Evolutionary conservation across 2,888 invertebrate species (phyloP).

Genomic region (Leptogaster cylindrica): DNA sequence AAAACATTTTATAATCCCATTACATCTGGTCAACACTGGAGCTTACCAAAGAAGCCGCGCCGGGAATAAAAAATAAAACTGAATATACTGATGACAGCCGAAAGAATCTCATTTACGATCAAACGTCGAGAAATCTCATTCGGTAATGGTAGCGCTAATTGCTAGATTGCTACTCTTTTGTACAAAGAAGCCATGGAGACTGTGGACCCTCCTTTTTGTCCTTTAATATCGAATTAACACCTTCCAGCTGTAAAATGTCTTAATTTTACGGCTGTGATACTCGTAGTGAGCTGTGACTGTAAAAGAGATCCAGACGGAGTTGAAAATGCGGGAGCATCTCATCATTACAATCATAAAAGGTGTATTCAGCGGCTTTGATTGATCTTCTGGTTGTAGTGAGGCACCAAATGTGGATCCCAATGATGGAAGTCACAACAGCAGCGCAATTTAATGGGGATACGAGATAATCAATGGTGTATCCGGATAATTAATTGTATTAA

Average conservation of each 20-base stretch:
- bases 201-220: constrained; percentile 21
- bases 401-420: not conserved
- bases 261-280: constrained; percentile 43
- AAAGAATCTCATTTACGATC: constrained; percentile 19
- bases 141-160: constrained; percentile 36
- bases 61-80: not conserved
- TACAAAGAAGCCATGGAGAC: not conserved
- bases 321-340: constrained; percentile 31
- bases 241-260: constrained; percentile 42
- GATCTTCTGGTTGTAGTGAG: not conserved
- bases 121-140: constrained; percentile 26
- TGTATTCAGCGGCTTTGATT: constrained; percentile 21
- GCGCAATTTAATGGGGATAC: constrained; percentile 5
- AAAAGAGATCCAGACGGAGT: constrained; percentile 6
- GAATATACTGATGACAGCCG: not conserved
- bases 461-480: constrained; percentile 15
- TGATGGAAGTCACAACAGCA: constrained; percentile 5
- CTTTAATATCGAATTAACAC: constrained; percentile 43
- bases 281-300: constrained; percentile 28
- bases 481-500: constrained; percentile 13
- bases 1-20: constrained; percentile 16
- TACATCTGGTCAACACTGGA: constrained; percentile 22
- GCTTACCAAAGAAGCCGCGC: not conserved
- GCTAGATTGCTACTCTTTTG: constrained; percentile 17
- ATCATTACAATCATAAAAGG: constrained; percentile 27